Evolutionary conservation across 2,888 invertebrate species (phyloP).

Genomic region (Cephonodes hylas): DNA sequence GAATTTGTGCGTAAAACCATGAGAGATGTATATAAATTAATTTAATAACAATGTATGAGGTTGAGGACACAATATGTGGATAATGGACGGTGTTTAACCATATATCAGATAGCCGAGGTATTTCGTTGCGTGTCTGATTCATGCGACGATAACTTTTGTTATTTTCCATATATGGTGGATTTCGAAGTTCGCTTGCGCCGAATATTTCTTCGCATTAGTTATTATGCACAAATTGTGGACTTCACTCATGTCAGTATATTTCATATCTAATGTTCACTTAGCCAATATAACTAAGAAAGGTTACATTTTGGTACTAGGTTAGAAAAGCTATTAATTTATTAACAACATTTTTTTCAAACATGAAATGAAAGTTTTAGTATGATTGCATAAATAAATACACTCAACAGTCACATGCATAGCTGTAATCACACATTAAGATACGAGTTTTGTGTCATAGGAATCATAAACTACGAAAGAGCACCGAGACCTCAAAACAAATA

Average conservation of each 20-base stretch:
- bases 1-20: neutral
- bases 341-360: too few species aligned
- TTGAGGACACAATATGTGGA: constrained; percentile 17
- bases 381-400: too few species aligned
- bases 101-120: constrained; percentile 20
- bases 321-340: too few species aligned
- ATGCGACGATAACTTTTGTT: constrained; percentile 31
- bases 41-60: constrained; percentile 28
- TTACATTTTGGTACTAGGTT: too few species aligned
- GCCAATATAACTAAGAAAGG: too few species aligned
- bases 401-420: too few species aligned
- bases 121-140: constrained; percentile 21
- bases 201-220: neutral
- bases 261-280: neutral
- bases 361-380: too few species aligned
- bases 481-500: too few species aligned
- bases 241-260: neutral
- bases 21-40: neutral
- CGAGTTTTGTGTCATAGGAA: too few species aligned
- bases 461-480: too few species aligned
- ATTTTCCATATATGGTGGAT: constrained; percentile 18
- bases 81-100: constrained; percentile 19
- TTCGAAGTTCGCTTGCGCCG: neutral
- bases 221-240: neutral
- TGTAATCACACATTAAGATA: too few species aligned